These are phyloP conservation scores for Pungitius pungitius DNA, from an alignment of 2,113 vertebrate species.

Conservation along the genomic window DNA sequence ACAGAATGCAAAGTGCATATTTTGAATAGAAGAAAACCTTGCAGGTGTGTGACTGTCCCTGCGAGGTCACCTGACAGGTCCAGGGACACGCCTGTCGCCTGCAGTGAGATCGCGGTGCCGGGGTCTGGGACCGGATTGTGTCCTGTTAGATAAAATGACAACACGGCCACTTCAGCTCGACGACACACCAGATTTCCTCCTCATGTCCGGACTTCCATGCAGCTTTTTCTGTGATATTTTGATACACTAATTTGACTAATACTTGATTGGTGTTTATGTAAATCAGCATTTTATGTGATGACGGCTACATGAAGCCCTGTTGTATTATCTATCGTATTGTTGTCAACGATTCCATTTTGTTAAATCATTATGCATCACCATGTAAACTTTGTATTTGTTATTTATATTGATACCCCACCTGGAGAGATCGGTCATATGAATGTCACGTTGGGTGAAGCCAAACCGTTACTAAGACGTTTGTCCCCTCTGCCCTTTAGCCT, in stretches of 20 bases:
- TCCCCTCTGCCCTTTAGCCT: slow-evolving; percentile 82
- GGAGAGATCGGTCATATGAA: background rate
- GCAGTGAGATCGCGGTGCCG: slow-evolving; percentile 31
- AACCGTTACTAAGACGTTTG: slow-evolving; percentile 13
- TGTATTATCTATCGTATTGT: slow-evolving; percentile 18
- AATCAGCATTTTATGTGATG: slow-evolving; percentile 6
- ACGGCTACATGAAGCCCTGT: background rate
- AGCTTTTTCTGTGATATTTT: slow-evolving; percentile 5
- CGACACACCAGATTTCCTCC: slow-evolving; percentile 6
- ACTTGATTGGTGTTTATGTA: background rate
- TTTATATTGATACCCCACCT: background rate
- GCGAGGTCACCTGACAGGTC: slow-evolving; percentile 28
- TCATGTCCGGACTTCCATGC: slow-evolving; percentile 9
- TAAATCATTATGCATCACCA: background rate
- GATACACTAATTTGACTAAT: background rate
- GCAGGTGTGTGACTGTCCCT: slow-evolving; percentile 7
- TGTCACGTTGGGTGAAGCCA: background rate
- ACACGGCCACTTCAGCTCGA: slow-evolving; percentile 3
- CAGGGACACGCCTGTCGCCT: slow-evolving; percentile 28
- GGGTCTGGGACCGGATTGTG: slow-evolving; percentile 36
- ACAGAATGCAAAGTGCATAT: background rate
- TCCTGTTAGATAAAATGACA: slow-evolving; percentile 22
- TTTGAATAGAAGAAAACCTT: background rate
- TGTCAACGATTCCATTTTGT: background rate
- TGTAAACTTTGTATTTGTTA: background rate